Evolutionary conservation across 2,888 invertebrate genomes (phyloP).

Genomic region (Zootermopsis nevadensis): DNA sequence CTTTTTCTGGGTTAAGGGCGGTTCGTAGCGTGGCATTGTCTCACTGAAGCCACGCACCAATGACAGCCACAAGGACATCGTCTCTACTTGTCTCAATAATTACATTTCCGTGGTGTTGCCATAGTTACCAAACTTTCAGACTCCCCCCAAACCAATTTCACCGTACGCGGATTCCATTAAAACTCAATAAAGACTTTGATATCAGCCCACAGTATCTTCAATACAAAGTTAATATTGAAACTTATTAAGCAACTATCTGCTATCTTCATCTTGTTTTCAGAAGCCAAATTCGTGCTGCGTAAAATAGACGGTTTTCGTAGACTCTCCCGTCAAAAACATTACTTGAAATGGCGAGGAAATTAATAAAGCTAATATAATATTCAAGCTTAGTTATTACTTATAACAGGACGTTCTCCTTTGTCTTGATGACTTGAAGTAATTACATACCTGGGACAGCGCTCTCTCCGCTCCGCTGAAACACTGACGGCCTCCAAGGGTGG

Average conservation of each 20-base stretch:
- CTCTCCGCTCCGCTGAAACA: too few relatives aligned
- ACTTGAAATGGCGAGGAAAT: too few relatives aligned
- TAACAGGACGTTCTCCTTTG: too few relatives aligned
- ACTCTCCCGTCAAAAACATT: too few relatives aligned
- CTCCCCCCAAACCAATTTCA: not conserved
- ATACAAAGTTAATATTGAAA: not conserved
- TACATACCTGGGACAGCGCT: too few relatives aligned
- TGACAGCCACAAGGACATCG: not conserved
- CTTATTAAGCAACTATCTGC: not conserved
- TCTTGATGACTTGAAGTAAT: too few relatives aligned
- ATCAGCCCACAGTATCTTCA: not conserved
- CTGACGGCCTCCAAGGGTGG: too few relatives aligned
- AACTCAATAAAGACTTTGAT: not conserved
- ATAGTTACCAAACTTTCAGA: not conserved
- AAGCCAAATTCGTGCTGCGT: not conserved
- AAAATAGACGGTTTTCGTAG: not conserved
- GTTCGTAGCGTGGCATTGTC: not conserved
- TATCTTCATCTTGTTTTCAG: not conserved
- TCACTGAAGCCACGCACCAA: not conserved
- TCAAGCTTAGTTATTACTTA: too few relatives aligned
- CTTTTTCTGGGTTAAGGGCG: not conserved
- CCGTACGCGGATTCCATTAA: not conserved
- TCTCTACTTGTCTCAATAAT: not conserved
- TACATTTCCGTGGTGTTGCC: not conserved
- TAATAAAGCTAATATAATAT: too few relatives aligned